Evolutionary conservation across 2,888 invertebrate genomes (phyloP).

Genomic region (Helobdella robusta): DNA sequence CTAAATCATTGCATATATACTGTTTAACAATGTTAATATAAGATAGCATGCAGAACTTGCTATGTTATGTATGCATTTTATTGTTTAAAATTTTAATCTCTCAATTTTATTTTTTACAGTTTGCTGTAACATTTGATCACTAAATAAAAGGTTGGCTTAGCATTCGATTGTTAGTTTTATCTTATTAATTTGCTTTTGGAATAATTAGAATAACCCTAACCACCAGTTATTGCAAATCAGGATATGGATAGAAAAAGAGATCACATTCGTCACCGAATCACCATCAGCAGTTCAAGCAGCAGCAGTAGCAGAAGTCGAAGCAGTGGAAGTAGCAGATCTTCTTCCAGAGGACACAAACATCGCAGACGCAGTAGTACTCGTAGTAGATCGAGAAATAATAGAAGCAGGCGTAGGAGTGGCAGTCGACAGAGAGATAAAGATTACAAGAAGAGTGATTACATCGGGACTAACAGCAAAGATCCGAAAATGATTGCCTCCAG

Average conservation of each 20-base stretch:
- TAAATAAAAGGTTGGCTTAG: too few species aligned
- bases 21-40: too few species aligned
- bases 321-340: neutral
- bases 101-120: too few species aligned
- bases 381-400: neutral
- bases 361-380: neutral
- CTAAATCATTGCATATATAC: too few species aligned
- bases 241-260: neutral
- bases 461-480: slow-evolving; percentile 35
- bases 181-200: neutral
- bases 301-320: neutral
- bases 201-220: slow-evolving; percentile 7
- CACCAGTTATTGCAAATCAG: neutral
- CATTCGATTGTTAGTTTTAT: slow-evolving; percentile 9
- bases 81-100: too few species aligned
- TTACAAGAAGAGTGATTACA: slow-evolving; percentile 35
- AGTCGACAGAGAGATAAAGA: neutral
- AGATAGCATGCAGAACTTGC: too few species aligned
- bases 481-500: slow-evolving; percentile 33
- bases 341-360: neutral
- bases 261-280: neutral
- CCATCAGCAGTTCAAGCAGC: neutral
- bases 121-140: too few species aligned
- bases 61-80: too few species aligned
- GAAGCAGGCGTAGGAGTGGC: neutral